Base-by-base conservation (phyloP, 2,888 invertebrate genomes). In the Phortica magna region DNA sequence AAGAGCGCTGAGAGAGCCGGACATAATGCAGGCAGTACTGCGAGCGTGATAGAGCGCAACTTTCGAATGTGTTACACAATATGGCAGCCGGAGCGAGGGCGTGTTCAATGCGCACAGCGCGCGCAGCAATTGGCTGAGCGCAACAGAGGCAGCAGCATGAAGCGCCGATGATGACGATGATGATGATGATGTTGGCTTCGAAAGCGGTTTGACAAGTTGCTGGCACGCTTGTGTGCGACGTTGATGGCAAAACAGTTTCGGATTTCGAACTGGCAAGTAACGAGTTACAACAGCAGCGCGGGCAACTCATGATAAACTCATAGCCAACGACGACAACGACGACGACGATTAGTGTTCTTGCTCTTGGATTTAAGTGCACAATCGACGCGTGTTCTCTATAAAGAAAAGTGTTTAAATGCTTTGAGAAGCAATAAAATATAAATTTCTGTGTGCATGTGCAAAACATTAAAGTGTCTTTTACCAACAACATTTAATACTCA, bases 251-350 rank as follows among this genome's bases (percentile, higher is more conserved):
- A 91, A 86, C 90, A 88, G 85, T 89, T 91, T 90, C 90, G 91
- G 89, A 91, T 85, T 89, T 89, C 89, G 88, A 88, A 84, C 85
- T 89, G 79, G 86, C 83, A 89, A 86, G 91, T 90, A 91, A 89
- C 89, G 85, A 79, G 71, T 77, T 78, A 61, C 70, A 76, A 61
- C 77, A 65, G 76, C 71, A 61, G 61, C 72, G 73, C 73, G 65
- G 79, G 78, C 80, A 74, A 71, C 76, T 64, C 77, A 75, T 75
- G 76, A 70, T 73, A 77, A 59, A 72, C 57, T 73, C 10, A 48
- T 12, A 14, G 3, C n/a, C n/a, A n/a, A n/a, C n/a, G n/a, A n/a
- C 14, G 48, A 9, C 14, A 14, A 48, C 48, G 14, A 48, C 14
- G 48, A 9, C 14, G 48, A 48, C 48, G 14, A 48, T 6, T 2